Conservation (phyloP, 53 echinoderm and acorn worm species). For the Paracentrotus lividus region DNA sequence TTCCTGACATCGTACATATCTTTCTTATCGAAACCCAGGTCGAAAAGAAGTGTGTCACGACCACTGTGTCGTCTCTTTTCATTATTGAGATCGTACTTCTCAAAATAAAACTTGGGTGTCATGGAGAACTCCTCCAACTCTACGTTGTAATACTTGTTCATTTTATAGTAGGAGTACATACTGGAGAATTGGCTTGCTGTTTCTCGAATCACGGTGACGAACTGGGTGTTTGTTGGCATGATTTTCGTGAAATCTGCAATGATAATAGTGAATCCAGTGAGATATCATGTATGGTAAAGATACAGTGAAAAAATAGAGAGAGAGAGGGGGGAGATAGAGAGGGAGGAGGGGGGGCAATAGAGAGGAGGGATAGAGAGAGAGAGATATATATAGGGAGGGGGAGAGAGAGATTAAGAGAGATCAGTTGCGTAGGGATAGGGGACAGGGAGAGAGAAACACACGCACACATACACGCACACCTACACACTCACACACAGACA, state of each 20-base stretch:
- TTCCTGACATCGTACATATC: constrained; percentile 14
- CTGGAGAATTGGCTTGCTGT: constrained; percentile 86
- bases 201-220: constrained; percentile 87
- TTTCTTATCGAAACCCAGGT: constrained; percentile 77
- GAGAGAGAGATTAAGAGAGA: too few species aligned
- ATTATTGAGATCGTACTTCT: constrained; percentile 6
- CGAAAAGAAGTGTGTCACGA: constrained; percentile 85
- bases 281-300: too few species aligned
- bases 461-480: too few species aligned
- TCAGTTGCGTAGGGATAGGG: too few species aligned
- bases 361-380: too few species aligned
- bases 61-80: constrained; percentile 22
- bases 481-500: too few species aligned
- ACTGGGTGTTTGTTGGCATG: constrained; percentile 84
- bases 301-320: too few species aligned
- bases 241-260: constrained; percentile 75
- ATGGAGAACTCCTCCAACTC: constrained; percentile 68
- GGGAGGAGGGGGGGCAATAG: neutral
- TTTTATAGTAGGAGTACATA: constrained; percentile 74
- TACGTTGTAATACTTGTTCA: constrained; percentile 62
- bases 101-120: constrained; percentile 68
- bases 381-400: too few species aligned
- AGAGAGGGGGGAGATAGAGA: neutral
- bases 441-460: too few species aligned
- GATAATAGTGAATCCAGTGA: neutral